Conservation (phyloP, 2,113 vertebrate genomes). For the Cyphomyrus plagiostoma region DNA sequence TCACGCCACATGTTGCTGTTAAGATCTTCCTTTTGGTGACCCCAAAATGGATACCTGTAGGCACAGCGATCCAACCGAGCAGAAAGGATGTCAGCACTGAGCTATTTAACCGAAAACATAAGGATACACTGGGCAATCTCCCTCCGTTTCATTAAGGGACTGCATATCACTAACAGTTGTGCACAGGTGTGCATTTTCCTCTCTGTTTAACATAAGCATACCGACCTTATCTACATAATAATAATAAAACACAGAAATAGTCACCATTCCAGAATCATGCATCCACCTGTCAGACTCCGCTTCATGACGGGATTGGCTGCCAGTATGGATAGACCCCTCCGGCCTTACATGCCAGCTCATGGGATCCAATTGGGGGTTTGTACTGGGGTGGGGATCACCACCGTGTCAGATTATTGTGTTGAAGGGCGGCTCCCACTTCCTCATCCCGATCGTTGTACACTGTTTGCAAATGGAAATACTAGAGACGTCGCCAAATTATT, state of each 20-base stretch:
- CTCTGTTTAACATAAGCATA: neutral
- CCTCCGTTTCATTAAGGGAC: neutral
- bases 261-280: neutral
- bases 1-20: neutral
- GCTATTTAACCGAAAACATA: neutral
- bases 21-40: neutral
- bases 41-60: neutral
- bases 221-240: neutral
- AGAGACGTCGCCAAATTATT: neutral
- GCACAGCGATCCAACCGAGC: neutral
- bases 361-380: neutral
- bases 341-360: neutral
- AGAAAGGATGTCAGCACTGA: neutral
- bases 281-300: neutral
- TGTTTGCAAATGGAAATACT: neutral
- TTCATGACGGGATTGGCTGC: neutral
- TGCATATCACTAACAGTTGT: neutral
- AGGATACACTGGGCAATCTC: neutral
- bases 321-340: neutral
- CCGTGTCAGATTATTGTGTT: neutral
- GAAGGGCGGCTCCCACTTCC: neutral
- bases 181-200: neutral
- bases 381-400: neutral
- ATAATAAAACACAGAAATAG: neutral
- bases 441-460: neutral